These are phyloP conservation scores for Malacosoma neustria DNA, from an alignment of 2,888 invertebrate species.

Conservation along the genomic window DNA sequence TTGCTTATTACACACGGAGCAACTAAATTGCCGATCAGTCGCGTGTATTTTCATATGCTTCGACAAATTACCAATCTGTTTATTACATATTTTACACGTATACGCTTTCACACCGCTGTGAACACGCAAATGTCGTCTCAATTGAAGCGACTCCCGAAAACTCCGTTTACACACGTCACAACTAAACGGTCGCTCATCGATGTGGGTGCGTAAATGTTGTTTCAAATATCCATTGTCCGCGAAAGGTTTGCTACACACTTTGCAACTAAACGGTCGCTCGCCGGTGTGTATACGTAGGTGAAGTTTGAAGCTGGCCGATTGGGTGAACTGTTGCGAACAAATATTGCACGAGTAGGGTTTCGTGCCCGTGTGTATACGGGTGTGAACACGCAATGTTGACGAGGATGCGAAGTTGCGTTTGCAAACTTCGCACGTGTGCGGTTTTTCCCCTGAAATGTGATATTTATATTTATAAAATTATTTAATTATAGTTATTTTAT, in stretches of 20 bases:
- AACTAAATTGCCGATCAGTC: constrained; percentile 36
- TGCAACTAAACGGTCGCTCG: constrained; percentile 45
- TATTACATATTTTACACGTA: constrained; percentile 58
- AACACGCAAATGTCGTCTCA: constrained; percentile 50
- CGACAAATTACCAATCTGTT: constrained; percentile 54
- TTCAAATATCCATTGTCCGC: constrained; percentile 61
- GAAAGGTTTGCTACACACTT: constrained; percentile 54
- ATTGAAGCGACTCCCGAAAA: constrained; percentile 50
- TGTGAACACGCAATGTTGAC: constrained; percentile 58
- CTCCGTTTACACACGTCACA: constrained; percentile 52
- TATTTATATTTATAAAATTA: neutral
- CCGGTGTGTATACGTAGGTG: constrained; percentile 59
- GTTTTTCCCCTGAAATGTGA: constrained; percentile 21
- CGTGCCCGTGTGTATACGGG: constrained; percentile 52
- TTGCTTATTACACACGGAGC: constrained; percentile 40
- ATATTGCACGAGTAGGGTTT: constrained; percentile 55
- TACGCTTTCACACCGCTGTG: constrained; percentile 55
- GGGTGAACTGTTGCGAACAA: constrained; percentile 50
- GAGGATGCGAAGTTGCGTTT: constrained; percentile 57
- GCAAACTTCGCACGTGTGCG: constrained; percentile 52
- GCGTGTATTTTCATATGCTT: constrained; percentile 57
- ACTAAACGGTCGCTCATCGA: constrained; percentile 47
- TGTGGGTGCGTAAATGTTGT: constrained; percentile 58
- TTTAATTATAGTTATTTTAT: neutral
- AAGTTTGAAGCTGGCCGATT: constrained; percentile 57